Evolutionary conservation across 1,140 invertebrate species (phyloP).

Genomic region (Neuroterus valhalla): DNA sequence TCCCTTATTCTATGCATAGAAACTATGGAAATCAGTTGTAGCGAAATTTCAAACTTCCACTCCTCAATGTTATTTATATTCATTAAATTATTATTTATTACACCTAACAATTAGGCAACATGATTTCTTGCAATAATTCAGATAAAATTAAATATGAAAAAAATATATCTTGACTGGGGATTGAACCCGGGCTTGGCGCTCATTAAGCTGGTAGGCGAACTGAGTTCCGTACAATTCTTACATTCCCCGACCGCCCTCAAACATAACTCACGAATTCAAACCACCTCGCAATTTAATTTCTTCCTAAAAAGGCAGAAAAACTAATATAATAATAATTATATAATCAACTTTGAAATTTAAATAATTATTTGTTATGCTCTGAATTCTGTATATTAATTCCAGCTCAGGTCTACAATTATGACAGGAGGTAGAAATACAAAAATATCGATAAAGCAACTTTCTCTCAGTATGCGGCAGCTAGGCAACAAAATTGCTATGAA

Average conservation of each 20-base stretch:
- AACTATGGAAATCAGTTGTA: not conserved
- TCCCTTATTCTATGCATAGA: slow-evolving; percentile 4
- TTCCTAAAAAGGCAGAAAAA: not conserved
- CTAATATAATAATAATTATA: not conserved
- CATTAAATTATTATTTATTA: not conserved
- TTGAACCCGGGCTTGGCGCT: not conserved
- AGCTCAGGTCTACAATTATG: not conserved
- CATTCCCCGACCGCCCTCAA: too few relatives aligned
- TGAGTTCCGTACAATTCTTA: not conserved
- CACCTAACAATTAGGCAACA: not conserved
- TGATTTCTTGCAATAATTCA: not conserved
- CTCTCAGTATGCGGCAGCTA: not conserved
- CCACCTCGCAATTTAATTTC: not conserved
- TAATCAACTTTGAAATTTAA: too few relatives aligned
- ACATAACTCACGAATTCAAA: too few relatives aligned
- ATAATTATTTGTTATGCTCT: not conserved
- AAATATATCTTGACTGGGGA: not conserved
- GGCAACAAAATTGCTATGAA: slow-evolving; percentile 2
- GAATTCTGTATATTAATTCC: not conserved
- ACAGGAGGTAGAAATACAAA: not conserved
- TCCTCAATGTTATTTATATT: not conserved
- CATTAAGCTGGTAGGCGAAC: not conserved
- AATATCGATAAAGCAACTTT: slow-evolving; percentile 5
- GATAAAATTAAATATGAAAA: not conserved
- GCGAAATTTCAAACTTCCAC: not conserved